These are phyloP conservation scores for Mastacembelus armatus DNA, from an alignment of 2,797 vertebrate species.

Conservation along the genomic window DNA sequence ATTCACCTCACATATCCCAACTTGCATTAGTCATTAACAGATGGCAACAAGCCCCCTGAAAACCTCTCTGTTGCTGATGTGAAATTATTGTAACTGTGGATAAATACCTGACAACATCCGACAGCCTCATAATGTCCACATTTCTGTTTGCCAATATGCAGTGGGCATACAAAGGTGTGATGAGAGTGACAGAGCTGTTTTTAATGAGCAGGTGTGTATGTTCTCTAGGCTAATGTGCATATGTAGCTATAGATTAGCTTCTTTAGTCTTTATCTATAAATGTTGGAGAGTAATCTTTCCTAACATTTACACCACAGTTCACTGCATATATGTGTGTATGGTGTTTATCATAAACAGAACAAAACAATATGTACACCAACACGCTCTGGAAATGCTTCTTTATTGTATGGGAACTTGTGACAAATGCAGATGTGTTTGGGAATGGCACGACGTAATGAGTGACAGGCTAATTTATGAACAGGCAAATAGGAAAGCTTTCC, in stretches of 20 bases:
- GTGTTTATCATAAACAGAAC: background rate
- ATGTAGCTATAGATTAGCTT: conserved; percentile 5
- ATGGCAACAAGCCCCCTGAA: conserved; percentile 25
- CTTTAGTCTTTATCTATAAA: background rate
- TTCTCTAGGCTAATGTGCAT: conserved; percentile 29
- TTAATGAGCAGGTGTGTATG: conserved; percentile 5
- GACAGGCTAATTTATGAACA: conserved; percentile 66
- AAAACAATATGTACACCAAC: background rate
- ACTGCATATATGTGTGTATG: accelerated
- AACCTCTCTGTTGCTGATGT: background rate
- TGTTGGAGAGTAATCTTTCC: background rate
- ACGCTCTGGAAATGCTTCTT: conserved; percentile 6
- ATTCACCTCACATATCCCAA: conserved; percentile 12
- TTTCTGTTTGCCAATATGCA: conserved; percentile 47
- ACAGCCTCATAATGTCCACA: conserved; percentile 48
- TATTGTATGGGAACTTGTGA: conserved; percentile 18
- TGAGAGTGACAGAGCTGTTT: conserved; percentile 33
- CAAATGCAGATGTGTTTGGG: conserved; percentile 50
- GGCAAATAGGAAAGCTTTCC: conserved; percentile 39
- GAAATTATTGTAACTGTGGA: conserved; percentile 42
- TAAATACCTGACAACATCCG: conserved; percentile 60
- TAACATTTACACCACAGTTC: background rate
- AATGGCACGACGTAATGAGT: conserved; percentile 52
- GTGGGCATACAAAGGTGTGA: background rate
- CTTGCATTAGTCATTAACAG: conserved; percentile 32